Conservation (phyloP, 53 echinoderm and acorn worm species). For the Echinometra lucunter region DNA sequence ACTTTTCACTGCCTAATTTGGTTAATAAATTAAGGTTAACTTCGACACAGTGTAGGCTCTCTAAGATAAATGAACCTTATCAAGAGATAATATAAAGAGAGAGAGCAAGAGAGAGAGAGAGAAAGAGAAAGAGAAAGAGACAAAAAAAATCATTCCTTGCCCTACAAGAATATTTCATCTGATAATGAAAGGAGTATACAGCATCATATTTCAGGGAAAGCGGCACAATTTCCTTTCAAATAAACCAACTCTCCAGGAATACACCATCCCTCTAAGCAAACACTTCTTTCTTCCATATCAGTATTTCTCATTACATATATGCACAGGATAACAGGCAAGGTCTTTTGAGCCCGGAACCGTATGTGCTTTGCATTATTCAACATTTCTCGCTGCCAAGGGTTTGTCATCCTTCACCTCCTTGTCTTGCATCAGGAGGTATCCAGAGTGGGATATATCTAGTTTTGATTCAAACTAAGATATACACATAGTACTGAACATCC, state of each 20-base stretch:
- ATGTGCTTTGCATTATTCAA: conserved; percentile 3
- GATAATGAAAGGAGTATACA: not conserved
- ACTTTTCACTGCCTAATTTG: not conserved
- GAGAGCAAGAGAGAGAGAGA: not conserved
- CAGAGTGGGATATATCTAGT: not conserved
- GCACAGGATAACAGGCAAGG: not conserved
- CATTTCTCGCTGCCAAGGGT: not conserved
- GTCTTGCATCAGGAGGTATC: not conserved
- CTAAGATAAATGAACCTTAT: not conserved
- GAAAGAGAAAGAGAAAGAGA: not conserved
- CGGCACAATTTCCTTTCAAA: not conserved
- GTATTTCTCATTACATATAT: not conserved
- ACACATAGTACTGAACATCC: not conserved
- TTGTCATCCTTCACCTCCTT: not conserved
- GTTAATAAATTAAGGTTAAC: not conserved
- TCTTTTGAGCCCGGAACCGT: not conserved
- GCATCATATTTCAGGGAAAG: not conserved
- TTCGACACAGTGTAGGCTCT: not conserved
- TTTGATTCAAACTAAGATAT: not conserved
- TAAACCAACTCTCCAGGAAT: not conserved
- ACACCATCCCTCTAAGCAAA: not conserved
- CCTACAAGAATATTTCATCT: not conserved
- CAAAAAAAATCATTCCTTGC: not conserved
- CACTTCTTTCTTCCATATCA: not conserved
- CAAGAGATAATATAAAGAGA: not conserved